phyloP scores from a whole-genome alignment of 2,113 vertebrate species.

The Eudyptes chrysolophus region DNA sequence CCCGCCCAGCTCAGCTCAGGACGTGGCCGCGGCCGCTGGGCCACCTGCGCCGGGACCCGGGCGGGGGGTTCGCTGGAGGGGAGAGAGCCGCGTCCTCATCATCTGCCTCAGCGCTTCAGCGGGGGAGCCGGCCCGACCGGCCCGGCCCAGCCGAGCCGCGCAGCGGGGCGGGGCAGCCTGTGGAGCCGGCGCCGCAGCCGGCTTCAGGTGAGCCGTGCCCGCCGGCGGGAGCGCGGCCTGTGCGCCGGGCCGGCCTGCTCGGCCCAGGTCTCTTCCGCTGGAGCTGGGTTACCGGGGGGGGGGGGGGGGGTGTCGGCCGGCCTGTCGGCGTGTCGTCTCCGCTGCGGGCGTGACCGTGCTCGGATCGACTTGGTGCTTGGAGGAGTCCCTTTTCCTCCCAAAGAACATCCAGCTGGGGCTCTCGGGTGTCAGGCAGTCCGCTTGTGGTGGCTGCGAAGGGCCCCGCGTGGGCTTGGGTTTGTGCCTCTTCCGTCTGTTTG shows the following conservation, averaged over 20 bases:
- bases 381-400: neutral
- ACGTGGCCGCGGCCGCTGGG: neutral
- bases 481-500: too few species aligned
- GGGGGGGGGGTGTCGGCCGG: too few species aligned
- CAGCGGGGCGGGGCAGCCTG: neutral
- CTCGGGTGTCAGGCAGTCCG: fast-evolving
- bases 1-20: neutral
- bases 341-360: neutral
- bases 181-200: neutral
- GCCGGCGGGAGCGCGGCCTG: neutral
- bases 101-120: neutral
- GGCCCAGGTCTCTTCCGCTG: too few species aligned
- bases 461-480: fast-evolving
- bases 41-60: neutral
- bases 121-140: neutral
- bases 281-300: too few species aligned
- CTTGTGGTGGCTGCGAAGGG: neutral
- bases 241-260: neutral
- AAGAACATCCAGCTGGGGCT: fast-evolving
- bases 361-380: fast-evolving
- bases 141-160: neutral
- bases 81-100: neutral
- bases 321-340: neutral
- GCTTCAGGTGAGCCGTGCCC: neutral
- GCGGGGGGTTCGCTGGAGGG: neutral